These are phyloP conservation scores for Pristionchus mayeri DNA, from an alignment of 2,888 invertebrate species.

Conservation along the genomic window DNA sequence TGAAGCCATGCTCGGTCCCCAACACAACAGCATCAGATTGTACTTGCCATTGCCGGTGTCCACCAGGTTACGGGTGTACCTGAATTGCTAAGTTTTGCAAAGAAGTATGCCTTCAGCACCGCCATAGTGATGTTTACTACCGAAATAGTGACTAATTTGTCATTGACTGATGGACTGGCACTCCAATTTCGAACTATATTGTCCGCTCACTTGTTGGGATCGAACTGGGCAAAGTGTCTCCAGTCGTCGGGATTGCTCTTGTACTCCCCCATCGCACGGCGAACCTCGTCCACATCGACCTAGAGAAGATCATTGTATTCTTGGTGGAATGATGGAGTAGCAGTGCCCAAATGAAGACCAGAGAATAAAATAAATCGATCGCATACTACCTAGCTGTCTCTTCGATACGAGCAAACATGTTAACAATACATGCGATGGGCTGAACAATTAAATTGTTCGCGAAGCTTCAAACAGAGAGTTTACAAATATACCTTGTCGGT, in stretches of 20 bases:
- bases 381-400: too few species aligned
- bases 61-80: slow-evolving; percentile 95
- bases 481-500: slow-evolving; percentile 85
- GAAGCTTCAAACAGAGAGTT: too few species aligned
- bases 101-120: too few species aligned
- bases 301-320: slow-evolving; percentile 74
- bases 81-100: slow-evolving; percentile 78
- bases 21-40: slow-evolving; percentile 95
- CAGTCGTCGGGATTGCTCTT: slow-evolving; percentile 91
- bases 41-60: slow-evolving; percentile 96
- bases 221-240: slow-evolving; percentile 94
- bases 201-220: slow-evolving; percentile 83
- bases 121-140: too few species aligned
- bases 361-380: background rate
- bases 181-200: too few species aligned
- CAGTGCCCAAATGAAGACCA: too few species aligned
- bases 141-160: too few species aligned
- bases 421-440: slow-evolving; percentile 72
- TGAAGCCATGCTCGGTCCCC: slow-evolving; percentile 86
- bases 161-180: too few species aligned
- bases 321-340: too few species aligned
- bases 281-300: slow-evolving; percentile 92
- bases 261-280: slow-evolving; percentile 85
- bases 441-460: too few species aligned
- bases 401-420: too few species aligned